phyloP scores from a whole-genome alignment of 2,888 invertebrate species.

The Eristalis intricaria region DNA sequence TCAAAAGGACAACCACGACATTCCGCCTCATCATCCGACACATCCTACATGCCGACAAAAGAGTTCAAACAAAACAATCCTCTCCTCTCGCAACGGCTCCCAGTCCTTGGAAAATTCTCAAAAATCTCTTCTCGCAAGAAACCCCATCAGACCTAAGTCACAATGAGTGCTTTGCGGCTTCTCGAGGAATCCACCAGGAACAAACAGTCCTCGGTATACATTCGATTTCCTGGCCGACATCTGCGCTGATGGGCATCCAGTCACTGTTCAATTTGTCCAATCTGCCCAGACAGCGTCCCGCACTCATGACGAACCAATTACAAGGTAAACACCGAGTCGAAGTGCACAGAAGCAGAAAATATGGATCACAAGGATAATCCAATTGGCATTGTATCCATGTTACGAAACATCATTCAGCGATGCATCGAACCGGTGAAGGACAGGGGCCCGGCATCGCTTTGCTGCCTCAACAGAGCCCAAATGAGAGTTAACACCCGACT shows the following conservation, averaged over 20 bases:
- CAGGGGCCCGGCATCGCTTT: neutral
- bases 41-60: no score
- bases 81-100: no score
- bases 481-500: slow-evolving; percentile 61
- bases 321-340: slow-evolving; percentile 5
- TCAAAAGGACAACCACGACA: no score
- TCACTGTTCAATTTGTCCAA: neutral
- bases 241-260: neutral
- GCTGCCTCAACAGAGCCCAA: slow-evolving; percentile 27
- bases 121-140: neutral
- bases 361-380: slow-evolving; percentile 48
- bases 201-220: neutral
- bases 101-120: no score
- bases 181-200: neutral
- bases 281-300: neutral
- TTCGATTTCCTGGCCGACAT: neutral
- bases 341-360: slow-evolving; percentile 32
- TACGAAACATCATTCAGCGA: slow-evolving; percentile 37
- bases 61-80: no score
- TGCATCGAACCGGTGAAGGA: neutral
- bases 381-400: slow-evolving; percentile 15
- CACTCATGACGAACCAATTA: neutral
- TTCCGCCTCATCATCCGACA: no score
- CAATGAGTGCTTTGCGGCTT: neutral
- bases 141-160: neutral